These are phyloP conservation scores for Diabrotica undecimpunctata DNA, from an alignment of 1,140 invertebrate species.

Conservation along the genomic window DNA sequence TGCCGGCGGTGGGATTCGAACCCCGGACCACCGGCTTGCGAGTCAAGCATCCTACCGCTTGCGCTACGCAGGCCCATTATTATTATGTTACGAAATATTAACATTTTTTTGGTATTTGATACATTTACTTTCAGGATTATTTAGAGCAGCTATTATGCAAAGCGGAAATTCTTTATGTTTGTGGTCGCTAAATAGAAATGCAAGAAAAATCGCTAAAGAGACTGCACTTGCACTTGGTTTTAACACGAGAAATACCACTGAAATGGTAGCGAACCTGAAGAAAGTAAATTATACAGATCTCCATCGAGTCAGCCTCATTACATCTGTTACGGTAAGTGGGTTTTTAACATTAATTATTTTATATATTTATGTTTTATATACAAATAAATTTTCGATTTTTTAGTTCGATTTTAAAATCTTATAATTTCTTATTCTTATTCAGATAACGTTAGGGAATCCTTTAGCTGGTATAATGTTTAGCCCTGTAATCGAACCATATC, in stretches of 20 bases:
- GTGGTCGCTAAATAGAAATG: not conserved
- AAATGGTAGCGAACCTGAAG: not conserved
- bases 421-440: not conserved
- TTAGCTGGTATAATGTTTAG: constrained; percentile 38
- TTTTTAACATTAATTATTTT: too few species aligned
- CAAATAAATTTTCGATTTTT: too few species aligned
- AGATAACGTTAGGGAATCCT: constrained; percentile 27
- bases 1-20: too few species aligned
- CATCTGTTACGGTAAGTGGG: too few species aligned
- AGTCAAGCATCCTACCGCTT: too few species aligned
- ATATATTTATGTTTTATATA: too few species aligned
- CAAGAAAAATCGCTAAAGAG: not conserved
- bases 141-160: not conserved
- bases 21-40: too few species aligned
- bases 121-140: not conserved
- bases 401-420: not conserved
- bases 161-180: constrained; percentile 1
- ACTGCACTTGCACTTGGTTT: not conserved
- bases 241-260: not conserved
- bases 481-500: constrained; percentile 37
- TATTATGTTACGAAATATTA: too few species aligned
- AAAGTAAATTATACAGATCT: not conserved
- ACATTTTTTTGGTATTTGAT: too few species aligned
- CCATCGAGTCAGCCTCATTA: too few species aligned
- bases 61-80: too few species aligned